Conservation (phyloP, 2,888 invertebrate species). For the Anagyrus pseudococci region DNA sequence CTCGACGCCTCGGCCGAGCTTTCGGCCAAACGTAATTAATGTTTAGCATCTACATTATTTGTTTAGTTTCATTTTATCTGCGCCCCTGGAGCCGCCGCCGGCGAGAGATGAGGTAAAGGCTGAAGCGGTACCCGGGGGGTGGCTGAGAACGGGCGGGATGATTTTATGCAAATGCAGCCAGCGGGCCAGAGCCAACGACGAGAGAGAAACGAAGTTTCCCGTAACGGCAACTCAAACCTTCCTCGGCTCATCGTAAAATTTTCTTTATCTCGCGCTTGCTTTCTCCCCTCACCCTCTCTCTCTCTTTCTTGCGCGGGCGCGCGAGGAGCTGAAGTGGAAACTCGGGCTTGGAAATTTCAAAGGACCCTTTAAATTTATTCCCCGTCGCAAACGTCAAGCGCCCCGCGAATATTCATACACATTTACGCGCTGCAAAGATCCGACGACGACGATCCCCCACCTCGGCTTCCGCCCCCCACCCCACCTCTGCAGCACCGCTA, state of each 20-base stretch:
- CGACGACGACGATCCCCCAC: too few relatives aligned
- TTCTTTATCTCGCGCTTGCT: conserved; percentile 33
- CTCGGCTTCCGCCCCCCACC: too few relatives aligned
- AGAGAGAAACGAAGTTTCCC: conserved; percentile 47
- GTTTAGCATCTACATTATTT: conserved; percentile 60
- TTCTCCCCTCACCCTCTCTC: too few relatives aligned
- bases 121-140: background rate
- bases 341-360: conserved; percentile 34
- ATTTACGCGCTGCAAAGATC: too few relatives aligned
- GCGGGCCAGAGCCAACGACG: conserved; percentile 34
- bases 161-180: conserved; percentile 58
- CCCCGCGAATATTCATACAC: too few relatives aligned
- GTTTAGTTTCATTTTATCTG: conserved; percentile 60
- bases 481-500: too few relatives aligned
- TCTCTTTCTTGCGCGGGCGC: too few relatives aligned
- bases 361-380: conserved; percentile 37
- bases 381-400: conserved; percentile 29
- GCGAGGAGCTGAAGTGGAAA: conserved; percentile 13
- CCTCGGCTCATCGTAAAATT: conserved; percentile 34
- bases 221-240: conserved; percentile 35
- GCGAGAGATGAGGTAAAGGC: too few relatives aligned
- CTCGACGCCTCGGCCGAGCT: conserved; percentile 28
- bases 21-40: conserved; percentile 55
- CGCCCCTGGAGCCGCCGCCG: conserved; percentile 50
- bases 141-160: conserved; percentile 46